Conservation (phyloP, 2,797 vertebrate species). For the Luscinia luscinia region DNA sequence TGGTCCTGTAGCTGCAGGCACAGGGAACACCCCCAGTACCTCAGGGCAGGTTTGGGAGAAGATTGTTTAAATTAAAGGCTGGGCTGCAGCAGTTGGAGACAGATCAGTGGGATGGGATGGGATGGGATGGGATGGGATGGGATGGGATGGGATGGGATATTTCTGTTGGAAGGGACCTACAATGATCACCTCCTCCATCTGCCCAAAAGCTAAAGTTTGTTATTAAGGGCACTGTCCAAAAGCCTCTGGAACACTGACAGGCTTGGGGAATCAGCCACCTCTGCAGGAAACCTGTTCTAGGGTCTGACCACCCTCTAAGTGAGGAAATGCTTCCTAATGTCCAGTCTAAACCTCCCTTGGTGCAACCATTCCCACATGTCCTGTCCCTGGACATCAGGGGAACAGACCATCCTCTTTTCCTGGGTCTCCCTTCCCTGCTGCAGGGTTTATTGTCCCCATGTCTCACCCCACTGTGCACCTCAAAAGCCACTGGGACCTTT, state of each 20-base stretch:
- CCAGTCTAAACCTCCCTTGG: not conserved
- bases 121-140: not conserved
- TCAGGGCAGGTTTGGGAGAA: not conserved
- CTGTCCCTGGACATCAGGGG: not conserved
- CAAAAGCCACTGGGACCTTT: not conserved
- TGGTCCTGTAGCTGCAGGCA: not conserved
- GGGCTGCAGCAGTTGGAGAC: not conserved
- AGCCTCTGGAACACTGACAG: not conserved
- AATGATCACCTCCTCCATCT: accelerated
- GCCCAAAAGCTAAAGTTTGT: not conserved
- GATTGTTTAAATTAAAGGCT: not conserved
- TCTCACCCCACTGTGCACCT: not conserved
- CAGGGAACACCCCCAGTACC: not conserved
- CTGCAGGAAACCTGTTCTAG: not conserved
- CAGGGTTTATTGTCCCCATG: not conserved
- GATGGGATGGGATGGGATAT: not conserved
- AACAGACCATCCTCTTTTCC: not conserved
- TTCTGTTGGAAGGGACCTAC: not conserved
- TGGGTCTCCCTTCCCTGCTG: not conserved
- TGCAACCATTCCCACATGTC: not conserved
- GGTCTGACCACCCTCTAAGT: not conserved
- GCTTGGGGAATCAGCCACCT: not conserved
- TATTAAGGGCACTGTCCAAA: not conserved
- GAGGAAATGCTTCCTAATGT: not conserved
- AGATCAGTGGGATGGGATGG: not conserved